Evolutionary conservation across 2,797 vertebrate genomes (phyloP), one percentile per base, ranked within the genome.

Genomic region (Lepidocolaptes lacrymiger): DNA sequence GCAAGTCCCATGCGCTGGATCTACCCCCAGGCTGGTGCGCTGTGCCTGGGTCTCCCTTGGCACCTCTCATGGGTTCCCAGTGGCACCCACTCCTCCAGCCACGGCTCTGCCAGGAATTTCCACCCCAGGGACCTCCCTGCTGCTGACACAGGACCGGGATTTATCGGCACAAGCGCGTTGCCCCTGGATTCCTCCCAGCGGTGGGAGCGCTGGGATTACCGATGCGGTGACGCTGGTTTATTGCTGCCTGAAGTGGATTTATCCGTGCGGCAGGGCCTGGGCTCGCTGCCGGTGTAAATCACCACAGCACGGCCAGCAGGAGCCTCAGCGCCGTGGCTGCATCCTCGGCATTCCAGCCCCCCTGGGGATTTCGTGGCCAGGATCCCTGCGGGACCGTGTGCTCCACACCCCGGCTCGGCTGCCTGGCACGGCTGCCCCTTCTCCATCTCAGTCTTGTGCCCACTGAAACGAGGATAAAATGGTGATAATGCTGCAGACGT

Each of bases 311-410:
- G 7, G 58, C 84, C 34, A 7, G 54, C 49, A 7, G 3, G 2
- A 89, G 54, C 77, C 51, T 4, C 10, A 2, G 46, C 2, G 0
- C 2, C 6, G 77, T 6, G 69, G 36, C 62, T 71, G 58, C 62
- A 30, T 68, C 85, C 41, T 10, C 5, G 52, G 37, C 0, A 1
- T 79, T 48, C 68, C 76, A 7, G 20, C 62, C 15, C 63, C 46
- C 21, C 61, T 0, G 4, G 66, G 56, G 75, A 2, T 2, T n/a
- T 23, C 6, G 0, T 5, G 36, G 39, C 30, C 0, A 0, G 27
- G 67, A 26, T 79, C 28, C 44, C 72, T 0, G 0, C 0, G 5
- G 62, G 49, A 19, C 10, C 3, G 0, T 3, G 23, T 0, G 0
- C 44, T n/a, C 49, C 64, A 7, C 48, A 5, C 13, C 73, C 27